Percentiles rank a stretch among this genome's conserved stretches.
These are phyloP conservation scores for Stenodera caucasica DNA, from an alignment of 2,888 invertebrate genomes.

Conservation along the genomic window DNA sequence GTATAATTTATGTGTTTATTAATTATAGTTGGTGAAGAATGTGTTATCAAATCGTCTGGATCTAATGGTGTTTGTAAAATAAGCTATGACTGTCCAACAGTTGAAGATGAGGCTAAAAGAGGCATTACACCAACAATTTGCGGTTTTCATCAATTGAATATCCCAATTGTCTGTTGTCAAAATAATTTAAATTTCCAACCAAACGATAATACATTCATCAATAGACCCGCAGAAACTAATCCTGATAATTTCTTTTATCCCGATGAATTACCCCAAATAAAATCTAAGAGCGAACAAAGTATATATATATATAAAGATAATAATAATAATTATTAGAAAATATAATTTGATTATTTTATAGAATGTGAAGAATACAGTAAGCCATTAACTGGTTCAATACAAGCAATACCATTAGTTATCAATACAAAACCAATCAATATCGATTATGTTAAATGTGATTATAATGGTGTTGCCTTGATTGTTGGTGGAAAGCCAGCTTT, in stretches of 20 bases:
- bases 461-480: constrained; percentile 59
- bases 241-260: constrained; percentile 31
- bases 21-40: constrained; percentile 43
- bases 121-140: constrained; percentile 47
- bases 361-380: constrained; percentile 64
- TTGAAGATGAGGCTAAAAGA: constrained; percentile 43
- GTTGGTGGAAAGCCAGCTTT: constrained; percentile 61
- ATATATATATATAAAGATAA: constrained; percentile 22
- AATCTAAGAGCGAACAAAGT: constrained; percentile 47
- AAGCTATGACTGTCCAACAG: constrained; percentile 43
- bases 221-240: not conserved
- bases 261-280: constrained; percentile 15
- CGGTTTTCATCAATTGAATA: constrained; percentile 41
- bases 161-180: constrained; percentile 49
- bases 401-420: constrained; percentile 60
- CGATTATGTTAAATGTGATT: constrained; percentile 59
- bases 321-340: not conserved
- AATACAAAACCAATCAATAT: constrained; percentile 56
- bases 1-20: constrained; percentile 7
- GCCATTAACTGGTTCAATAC: constrained; percentile 56
- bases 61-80: constrained; percentile 42
- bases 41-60: constrained; percentile 36
- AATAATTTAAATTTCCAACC: constrained; percentile 29
- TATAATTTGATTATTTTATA: constrained; percentile 37
- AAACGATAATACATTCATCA: constrained; percentile 14